Conservation (phyloP, 2,888 invertebrate species). For the Meiosimyza decipiens region DNA sequence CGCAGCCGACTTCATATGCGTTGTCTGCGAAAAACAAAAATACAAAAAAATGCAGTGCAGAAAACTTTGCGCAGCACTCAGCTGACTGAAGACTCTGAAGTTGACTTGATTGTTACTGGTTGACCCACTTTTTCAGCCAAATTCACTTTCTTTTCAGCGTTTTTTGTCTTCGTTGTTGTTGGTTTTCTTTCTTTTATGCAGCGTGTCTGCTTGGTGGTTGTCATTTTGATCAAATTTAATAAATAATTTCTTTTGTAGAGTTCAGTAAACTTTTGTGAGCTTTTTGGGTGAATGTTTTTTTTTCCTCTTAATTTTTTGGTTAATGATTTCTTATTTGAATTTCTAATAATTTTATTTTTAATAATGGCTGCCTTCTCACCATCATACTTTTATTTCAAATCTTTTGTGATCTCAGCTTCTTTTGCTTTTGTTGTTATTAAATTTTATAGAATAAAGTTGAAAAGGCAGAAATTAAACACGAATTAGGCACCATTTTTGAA, state of each 20-base stretch:
- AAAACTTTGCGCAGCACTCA: not conserved
- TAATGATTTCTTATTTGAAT: constrained; percentile 16
- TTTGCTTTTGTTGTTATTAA: constrained; percentile 5
- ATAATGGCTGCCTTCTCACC: too few species aligned
- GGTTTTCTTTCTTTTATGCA: not conserved
- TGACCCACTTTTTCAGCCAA: constrained; percentile 25
- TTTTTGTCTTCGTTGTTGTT: not conserved
- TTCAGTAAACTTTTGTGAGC: constrained; percentile 13
- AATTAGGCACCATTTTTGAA: not conserved
- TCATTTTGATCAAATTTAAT: not conserved
- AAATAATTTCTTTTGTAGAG: not conserved
- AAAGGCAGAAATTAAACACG: not conserved
- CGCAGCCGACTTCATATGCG: constrained; percentile 6
- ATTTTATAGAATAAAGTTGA: not conserved
- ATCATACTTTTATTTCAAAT: not conserved
- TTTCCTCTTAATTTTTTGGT: not conserved
- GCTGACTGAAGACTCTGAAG: not conserved
- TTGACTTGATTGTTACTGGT: not conserved
- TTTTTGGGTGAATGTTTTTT: constrained; percentile 1
- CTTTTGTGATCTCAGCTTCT: constrained; percentile 21
- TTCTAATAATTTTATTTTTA: constrained; percentile 1
- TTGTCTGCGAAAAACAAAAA: not conserved
- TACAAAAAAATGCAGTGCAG: not conserved
- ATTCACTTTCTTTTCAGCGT: constrained; percentile 29
- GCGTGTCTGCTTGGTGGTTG: not conserved